Evolutionary conservation across 2,113 vertebrate species (phyloP).

Genomic region (Calyptommatus sinebrachiatus): DNA sequence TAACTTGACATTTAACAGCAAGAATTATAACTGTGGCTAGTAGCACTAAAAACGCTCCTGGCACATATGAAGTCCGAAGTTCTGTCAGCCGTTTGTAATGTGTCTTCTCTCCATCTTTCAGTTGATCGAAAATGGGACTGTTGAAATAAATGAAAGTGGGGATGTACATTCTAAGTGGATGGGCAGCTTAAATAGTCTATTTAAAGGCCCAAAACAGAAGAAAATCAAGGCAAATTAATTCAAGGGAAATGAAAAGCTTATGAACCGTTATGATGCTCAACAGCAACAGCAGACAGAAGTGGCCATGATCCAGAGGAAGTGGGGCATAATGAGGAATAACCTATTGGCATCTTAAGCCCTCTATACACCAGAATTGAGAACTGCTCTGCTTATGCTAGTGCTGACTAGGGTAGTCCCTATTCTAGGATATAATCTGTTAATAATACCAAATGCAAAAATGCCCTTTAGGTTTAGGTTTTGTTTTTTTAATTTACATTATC

Average conservation of each 20-base stretch:
- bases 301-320: neutral
- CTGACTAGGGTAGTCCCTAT: no score
- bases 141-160: neutral
- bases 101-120: neutral
- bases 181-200: neutral
- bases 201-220: neutral
- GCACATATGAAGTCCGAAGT: neutral
- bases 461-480: no score
- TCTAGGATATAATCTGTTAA: no score
- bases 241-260: no score
- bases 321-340: neutral
- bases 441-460: no score
- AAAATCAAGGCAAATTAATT: neutral
- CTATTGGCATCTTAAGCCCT: no score
- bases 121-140: neutral
- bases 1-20: constrained; percentile 28
- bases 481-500: no score
- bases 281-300: neutral
- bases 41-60: constrained; percentile 18
- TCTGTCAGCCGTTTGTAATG: neutral
- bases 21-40: constrained; percentile 21
- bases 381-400: no score
- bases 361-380: no score
- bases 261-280: neutral
- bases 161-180: neutral